A percentile compares a stretch with the other conserved stretches of the same genome.
Evolutionary conservation across 2,797 vertebrate genomes (phyloP).

Genomic region (Sebastes elongatus): DNA sequence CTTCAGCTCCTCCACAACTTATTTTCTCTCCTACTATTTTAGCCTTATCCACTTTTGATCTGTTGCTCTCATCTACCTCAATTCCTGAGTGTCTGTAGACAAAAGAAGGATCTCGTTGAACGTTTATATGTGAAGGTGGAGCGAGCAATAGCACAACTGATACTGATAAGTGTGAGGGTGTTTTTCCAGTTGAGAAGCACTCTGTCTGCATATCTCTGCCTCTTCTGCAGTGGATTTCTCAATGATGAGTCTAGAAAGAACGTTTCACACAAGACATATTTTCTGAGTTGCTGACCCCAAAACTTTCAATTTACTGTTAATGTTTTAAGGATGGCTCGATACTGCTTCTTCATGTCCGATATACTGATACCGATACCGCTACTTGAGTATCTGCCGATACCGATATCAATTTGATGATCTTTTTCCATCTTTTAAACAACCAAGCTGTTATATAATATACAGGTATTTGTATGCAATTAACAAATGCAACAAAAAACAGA

Average conservation of each 20-base stretch:
- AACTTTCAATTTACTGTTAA: neutral
- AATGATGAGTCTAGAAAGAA: neutral
- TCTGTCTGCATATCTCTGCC: neutral
- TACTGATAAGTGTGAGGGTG: slow-evolving; percentile 5
- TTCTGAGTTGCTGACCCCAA: neutral
- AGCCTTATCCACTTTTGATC: neutral
- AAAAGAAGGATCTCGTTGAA: neutral
- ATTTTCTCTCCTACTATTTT: slow-evolving; percentile 7
- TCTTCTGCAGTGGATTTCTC: neutral
- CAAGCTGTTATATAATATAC: too few species aligned
- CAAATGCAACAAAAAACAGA: neutral
- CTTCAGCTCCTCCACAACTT: neutral
- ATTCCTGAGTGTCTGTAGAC: neutral
- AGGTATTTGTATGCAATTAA: too few species aligned
- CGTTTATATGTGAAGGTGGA: slow-evolving; percentile 16
- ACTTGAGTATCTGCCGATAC: too few species aligned
- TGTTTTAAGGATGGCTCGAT: too few species aligned
- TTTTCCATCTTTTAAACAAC: too few species aligned
- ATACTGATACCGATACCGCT: too few species aligned
- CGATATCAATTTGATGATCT: too few species aligned
- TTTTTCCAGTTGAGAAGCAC: slow-evolving; percentile 1
- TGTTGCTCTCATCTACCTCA: slow-evolving; percentile 4
- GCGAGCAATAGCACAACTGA: slow-evolving; percentile 13
- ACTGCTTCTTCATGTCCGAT: too few species aligned
- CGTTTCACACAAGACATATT: neutral